Evolutionary conservation across 2,888 invertebrate species (phyloP).

Genomic region (Parascotia fuliginaria): DNA sequence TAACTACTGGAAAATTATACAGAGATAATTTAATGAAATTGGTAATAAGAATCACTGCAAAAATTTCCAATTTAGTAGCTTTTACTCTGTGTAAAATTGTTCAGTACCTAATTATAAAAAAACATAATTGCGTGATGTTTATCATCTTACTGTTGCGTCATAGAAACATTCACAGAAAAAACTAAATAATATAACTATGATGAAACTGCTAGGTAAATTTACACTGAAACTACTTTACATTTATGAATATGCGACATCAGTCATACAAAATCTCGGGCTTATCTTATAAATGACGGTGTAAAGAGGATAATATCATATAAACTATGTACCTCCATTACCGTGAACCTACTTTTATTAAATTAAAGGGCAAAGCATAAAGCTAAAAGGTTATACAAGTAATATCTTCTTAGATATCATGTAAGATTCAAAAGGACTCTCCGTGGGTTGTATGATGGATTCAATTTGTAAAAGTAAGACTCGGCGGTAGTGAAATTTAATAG

Average conservation of each 20-base stretch:
- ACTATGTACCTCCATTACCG: conserved; percentile 5
- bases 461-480: conserved; percentile 34
- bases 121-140: no score
- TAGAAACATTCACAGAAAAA: no score
- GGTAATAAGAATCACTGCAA: no score
- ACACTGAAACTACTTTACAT: conserved; percentile 33
- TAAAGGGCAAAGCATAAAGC: conserved; percentile 2
- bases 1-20: no score
- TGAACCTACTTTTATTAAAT: conserved; percentile 13
- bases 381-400: conserved; percentile 4
- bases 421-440: conserved; percentile 11
- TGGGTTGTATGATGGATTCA: conserved; percentile 32
- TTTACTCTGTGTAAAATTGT: no score
- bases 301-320: conserved; percentile 8
- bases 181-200: no score
- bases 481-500: conserved; percentile 38
- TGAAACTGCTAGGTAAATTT: conserved; percentile 33
- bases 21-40: no score
- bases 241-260: conserved; percentile 18
- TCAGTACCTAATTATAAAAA: no score
- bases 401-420: not conserved
- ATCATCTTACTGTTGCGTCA: no score
- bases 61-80: no score
- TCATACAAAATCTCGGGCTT: not conserved
- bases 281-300: conserved; percentile 2